Conservation (phyloP, 2,797 vertebrate genomes). For the Micropoecilia bifurca region DNA sequence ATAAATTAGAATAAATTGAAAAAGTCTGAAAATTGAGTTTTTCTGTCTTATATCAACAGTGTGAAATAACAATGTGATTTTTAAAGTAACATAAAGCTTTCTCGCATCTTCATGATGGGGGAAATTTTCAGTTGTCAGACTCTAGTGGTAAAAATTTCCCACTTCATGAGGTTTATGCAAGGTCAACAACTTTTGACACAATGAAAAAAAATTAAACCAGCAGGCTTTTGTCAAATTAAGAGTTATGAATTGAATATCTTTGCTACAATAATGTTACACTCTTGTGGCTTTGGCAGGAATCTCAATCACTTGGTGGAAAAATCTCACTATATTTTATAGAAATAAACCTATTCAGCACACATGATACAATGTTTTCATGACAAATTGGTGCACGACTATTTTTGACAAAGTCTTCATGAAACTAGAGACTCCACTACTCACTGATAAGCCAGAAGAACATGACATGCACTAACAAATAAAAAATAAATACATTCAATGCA, state of each 20-base stretch:
- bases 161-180: neutral
- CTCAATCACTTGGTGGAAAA: slow-evolving; percentile 30
- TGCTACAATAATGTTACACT: neutral
- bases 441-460: slow-evolving; percentile 76
- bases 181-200: neutral
- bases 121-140: neutral
- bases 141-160: neutral
- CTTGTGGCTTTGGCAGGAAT: slow-evolving; percentile 21
- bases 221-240: neutral
- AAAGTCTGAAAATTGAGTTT: too few relatives aligned
- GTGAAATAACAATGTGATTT: neutral
- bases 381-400: slow-evolving; percentile 70
- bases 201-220: neutral
- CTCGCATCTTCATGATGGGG: neutral
- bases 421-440: slow-evolving; percentile 71
- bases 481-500: slow-evolving; percentile 31
- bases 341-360: slow-evolving; percentile 43
- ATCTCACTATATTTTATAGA: slow-evolving; percentile 28
- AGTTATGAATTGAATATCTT: neutral
- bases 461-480: slow-evolving; percentile 62
- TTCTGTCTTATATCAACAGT: neutral
- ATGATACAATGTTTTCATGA: slow-evolving; percentile 48
- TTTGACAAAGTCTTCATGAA: slow-evolving; percentile 72
- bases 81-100: neutral
- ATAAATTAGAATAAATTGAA: too few relatives aligned